phyloP scores from a whole-genome alignment of 1,140 invertebrate genomes.

The Archivesica marissinica region DNA sequence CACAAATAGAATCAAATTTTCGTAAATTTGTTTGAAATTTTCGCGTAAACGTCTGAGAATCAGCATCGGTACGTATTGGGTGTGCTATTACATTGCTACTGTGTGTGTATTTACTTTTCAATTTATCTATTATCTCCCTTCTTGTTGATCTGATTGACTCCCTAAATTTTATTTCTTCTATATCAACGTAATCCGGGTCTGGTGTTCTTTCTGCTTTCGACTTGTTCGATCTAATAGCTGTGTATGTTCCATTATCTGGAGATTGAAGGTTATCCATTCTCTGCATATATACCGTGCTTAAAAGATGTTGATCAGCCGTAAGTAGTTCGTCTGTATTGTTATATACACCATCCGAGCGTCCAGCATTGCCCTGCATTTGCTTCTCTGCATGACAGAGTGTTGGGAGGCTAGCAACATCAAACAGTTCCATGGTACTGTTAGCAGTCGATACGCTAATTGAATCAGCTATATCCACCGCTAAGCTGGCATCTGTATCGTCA shows the following conservation, averaged over 20 bases:
- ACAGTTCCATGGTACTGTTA: background rate
- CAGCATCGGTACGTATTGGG: too few species aligned
- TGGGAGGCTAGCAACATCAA: background rate
- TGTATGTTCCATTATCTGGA: background rate
- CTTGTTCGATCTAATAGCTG: background rate
- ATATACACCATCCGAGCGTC: too few species aligned
- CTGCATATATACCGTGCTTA: too few species aligned
- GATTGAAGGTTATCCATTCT: too few species aligned
- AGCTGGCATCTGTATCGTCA: background rate
- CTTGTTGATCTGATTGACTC: slow-evolving; percentile 26
- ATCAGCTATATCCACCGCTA: background rate
- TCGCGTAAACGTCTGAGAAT: too few species aligned
- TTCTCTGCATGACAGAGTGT: too few species aligned
- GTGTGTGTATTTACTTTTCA: slow-evolving; percentile 12
- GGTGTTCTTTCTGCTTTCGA: background rate
- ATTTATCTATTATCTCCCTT: slow-evolving; percentile 35
- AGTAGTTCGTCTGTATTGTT: too few species aligned
- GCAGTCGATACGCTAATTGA: background rate
- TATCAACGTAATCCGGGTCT: slow-evolving; percentile 15
- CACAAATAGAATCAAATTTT: too few species aligned
- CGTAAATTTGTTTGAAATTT: too few species aligned
- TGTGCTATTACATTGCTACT: too few species aligned
- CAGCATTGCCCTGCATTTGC: too few species aligned
- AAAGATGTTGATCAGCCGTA: too few species aligned
- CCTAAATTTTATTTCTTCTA: slow-evolving; percentile 46